Conservation (phyloP, 1,140 invertebrate genomes). For the Brachionus plicatilis region DNA sequence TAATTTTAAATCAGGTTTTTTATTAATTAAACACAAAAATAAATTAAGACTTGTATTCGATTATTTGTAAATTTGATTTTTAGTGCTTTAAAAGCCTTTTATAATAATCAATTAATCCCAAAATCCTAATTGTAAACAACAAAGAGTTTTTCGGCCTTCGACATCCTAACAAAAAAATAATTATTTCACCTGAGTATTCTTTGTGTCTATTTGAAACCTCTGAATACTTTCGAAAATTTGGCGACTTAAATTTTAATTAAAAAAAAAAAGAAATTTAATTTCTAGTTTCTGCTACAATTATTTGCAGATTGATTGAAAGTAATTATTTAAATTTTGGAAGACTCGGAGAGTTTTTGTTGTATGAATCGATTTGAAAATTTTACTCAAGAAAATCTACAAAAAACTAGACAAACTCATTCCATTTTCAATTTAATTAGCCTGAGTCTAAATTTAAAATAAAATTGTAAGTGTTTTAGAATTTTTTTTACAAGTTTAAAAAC, state of each 20-base stretch:
- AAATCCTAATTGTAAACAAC: neutral
- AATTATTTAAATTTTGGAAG: neutral
- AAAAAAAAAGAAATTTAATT: neutral
- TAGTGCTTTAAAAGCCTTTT: neutral
- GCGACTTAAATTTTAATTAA: neutral
- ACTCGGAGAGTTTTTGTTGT: neutral
- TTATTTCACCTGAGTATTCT: neutral
- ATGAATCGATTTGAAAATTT: neutral
- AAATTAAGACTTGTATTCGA: neutral
- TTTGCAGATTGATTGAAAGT: neutral
- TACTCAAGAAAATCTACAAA: neutral
- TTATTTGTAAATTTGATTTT: neutral
- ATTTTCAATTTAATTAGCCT: neutral
- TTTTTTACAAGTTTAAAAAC: neutral
- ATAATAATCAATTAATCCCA: neutral
- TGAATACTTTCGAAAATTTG: neutral
- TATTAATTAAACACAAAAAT: neutral
- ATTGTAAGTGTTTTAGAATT: neutral
- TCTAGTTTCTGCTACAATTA: neutral
- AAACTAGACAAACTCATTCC: neutral
- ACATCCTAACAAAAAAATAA: neutral
- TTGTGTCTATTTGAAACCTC: neutral
- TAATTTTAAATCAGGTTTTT: neutral
- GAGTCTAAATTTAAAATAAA: neutral
- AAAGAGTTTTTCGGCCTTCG: neutral